Percentiles rank a stretch among this genome's conserved stretches.
These are phyloP conservation scores for Tetranychus truncatus DNA, from an alignment of 2,888 invertebrate species.

Conservation along the genomic window DNA sequence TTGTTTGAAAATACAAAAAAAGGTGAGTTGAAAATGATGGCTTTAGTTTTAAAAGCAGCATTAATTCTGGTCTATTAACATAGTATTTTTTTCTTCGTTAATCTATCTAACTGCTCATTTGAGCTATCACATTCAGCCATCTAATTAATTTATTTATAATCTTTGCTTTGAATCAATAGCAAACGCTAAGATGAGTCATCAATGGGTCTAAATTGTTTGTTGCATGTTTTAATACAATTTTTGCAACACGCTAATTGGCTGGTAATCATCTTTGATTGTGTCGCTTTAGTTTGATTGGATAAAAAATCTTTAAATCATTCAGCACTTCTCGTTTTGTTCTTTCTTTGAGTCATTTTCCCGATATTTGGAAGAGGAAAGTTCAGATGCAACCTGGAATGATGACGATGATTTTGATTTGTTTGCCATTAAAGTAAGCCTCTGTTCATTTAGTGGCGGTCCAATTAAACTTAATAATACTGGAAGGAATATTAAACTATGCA, in stretches of 20 bases:
- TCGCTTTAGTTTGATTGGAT: too few species aligned
- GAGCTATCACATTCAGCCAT: not conserved
- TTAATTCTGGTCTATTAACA: not conserved
- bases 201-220: too few species aligned
- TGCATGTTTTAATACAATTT: too few species aligned
- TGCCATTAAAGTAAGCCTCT: not conserved
- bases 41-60: too few species aligned
- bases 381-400: not conserved
- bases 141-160: not conserved
- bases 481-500: slow-evolving; percentile 88
- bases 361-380: not conserved
- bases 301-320: not conserved
- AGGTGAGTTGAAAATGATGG: too few species aligned
- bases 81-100: not conserved
- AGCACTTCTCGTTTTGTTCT: not conserved
- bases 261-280: too few species aligned
- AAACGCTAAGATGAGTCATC: not conserved
- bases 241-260: too few species aligned
- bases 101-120: not conserved
- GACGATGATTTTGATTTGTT: not conserved
- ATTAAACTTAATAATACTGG: slow-evolving; percentile 92
- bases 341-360: not conserved
- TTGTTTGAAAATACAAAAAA: too few species aligned
- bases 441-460: slow-evolving; percentile 37
- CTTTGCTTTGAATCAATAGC: not conserved